Evolutionary conservation across 2,113 vertebrate species (phyloP), one percentile per base, ranked within the genome.

Genomic region (Andinoacara biseriatus): DNA sequence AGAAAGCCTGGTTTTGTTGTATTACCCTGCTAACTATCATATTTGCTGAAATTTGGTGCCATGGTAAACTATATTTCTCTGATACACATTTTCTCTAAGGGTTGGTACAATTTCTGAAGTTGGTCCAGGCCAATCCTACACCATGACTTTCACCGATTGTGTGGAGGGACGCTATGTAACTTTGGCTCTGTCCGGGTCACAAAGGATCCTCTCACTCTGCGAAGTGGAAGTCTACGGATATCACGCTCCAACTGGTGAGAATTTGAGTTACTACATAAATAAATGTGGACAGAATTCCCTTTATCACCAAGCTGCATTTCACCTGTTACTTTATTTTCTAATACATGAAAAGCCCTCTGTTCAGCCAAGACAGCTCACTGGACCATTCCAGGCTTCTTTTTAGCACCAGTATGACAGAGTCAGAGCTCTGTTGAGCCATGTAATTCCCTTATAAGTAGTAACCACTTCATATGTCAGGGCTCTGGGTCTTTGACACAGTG

Each of bases 131-230:
- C 40, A 33, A 33, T 74, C 29, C 17, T 74, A 31, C 46, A 54
- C 49, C 14, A 49, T 74, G 18, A 15, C 35, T 33, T 31, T 87
- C 0, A 58, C n/a, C 13, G 7, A 2, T 11, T 74, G 3, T 49
- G 81, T 84, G 69, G 75, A 82, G 75, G 89, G 89, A 33, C 89
- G 84, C 11, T 88, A 88, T 11, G 89, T 90, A 31, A 81, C 56
- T 0, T 78, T 91, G 80, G 1, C 33, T 74, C 5, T 89, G 6
- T 26, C 63, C 7, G 89, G 88, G 10, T 5, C 1, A 3, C 0
- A 0, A 2, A 77, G 1, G 38, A 0, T 10, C 3, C 83, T 91
- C 7, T 2, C 81, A 1, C 52, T 91, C 49, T 91, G 63, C 26
- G 63, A 69, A 69, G 63, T 69, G 40, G 63, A 69, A 69, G 63